A percentile compares a stretch with the other conserved stretches of the same genome.
phyloP scores from a whole-genome alignment of 2,888 invertebrate species.

The Sepioteuthis lessoniana region DNA sequence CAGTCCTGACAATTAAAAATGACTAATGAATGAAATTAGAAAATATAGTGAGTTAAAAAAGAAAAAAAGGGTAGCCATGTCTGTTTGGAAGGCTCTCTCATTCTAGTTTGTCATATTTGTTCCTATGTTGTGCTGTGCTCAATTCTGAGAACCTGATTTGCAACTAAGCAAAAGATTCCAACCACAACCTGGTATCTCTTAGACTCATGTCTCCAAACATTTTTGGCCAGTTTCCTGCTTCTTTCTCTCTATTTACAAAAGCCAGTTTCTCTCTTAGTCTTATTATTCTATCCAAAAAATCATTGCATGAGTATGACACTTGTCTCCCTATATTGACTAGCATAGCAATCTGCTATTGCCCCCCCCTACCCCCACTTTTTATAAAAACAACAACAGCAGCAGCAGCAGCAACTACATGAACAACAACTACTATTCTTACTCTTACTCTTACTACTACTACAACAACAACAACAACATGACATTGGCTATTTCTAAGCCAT shows the following conservation, averaged over 20 bases:
- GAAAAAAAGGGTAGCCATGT: background rate
- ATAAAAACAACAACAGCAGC: background rate
- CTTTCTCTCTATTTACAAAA: background rate
- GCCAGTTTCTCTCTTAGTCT: too few relatives aligned
- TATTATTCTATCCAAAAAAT: background rate
- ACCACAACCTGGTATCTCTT: background rate
- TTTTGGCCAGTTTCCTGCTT: background rate
- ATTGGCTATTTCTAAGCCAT: background rate
- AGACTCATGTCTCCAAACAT: background rate
- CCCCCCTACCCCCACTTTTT: background rate
- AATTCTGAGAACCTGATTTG: background rate
- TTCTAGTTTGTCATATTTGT: background rate
- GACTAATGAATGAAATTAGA: background rate
- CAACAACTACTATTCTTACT: background rate
- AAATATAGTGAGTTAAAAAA: too few relatives aligned
- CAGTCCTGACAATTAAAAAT: background rate
- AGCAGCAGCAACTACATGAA: background rate
- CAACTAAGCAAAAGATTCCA: background rate
- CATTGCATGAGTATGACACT: background rate
- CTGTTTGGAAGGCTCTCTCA: background rate
- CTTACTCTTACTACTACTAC: background rate
- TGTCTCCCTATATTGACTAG: too few relatives aligned
- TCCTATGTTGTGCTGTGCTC: background rate
- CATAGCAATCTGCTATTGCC: background rate
- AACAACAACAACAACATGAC: constrained; percentile 33